Base-by-base conservation (phyloP, 2,888 invertebrate genomes). In the Folsomia manolachei region DNA sequence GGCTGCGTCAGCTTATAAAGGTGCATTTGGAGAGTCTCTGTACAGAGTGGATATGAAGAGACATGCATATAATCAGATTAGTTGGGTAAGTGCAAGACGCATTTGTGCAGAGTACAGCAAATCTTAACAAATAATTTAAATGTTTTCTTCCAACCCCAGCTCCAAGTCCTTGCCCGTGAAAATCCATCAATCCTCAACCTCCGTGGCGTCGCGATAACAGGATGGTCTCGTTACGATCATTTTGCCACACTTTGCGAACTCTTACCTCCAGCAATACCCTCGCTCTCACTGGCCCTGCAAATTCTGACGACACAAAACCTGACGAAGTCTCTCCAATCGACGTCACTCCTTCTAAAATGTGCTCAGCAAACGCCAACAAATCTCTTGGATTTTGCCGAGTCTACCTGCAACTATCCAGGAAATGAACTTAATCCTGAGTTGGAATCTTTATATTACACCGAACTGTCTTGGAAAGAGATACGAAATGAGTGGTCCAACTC, bases 1-100 rank as follows among this genome's bases (percentile, higher is more conserved):
- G 93, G 86, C 91, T 61, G 93, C 92, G 0, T 90, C 92, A 73
- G 93, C 94, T 0, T 95, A 90, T 82, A 95, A 94, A 86, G 95
- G 82, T 19, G 87, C 87, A n/a, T n/a, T n/a, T n/a, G n/a, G n/a
- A n/a, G 84, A 86, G 64, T 81, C 83, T 19, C 86, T 88, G 68
- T 91, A 94, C 81, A 27, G 72, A 79, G 27, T 78, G 79, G 69
- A 73, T 73, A 18, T 73, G 51, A 51, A 9, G 18, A 51, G 51
- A 51, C 51, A 51, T 51, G 51, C 51, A 11, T 18, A 11, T 51
- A 51, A 51, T 18, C 51, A 51, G 18, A 51, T 88, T 25, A 88
- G 88, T 51, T n/a, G n/a, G n/a, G n/a, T n/a, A n/a, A n/a, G n/a
- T n/a, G n/a, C n/a, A n/a, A n/a, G n/a, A n/a, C n/a, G n/a, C n/a